These are phyloP conservation scores for Mya arenaria DNA, from an alignment of 1,140 invertebrate species.

Conservation along the genomic window DNA sequence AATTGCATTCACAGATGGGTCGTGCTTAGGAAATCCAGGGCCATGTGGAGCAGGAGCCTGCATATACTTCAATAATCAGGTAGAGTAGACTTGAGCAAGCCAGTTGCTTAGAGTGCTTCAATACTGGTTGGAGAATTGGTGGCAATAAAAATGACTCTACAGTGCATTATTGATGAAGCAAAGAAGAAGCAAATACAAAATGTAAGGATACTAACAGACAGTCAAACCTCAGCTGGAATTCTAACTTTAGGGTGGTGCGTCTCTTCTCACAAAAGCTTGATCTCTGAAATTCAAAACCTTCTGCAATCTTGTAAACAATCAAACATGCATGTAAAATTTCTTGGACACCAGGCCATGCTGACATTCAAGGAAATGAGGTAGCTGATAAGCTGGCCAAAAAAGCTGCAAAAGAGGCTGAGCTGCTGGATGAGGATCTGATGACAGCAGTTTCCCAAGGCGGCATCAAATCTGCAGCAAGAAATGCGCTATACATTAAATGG, in stretches of 20 bases:
- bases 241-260: not conserved
- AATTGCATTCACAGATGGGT: constrained; percentile 26
- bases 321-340: too few species aligned
- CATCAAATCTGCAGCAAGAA: not conserved
- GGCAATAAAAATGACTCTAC: constrained; percentile 7
- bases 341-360: not conserved
- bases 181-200: not conserved
- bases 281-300: too few species aligned
- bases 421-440: not conserved
- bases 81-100: not conserved
- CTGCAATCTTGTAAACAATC: not conserved
- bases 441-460: not conserved
- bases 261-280: too few species aligned
- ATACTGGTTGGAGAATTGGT: constrained; percentile 26
- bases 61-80: not conserved
- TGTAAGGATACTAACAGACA: not conserved
- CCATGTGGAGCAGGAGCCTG: constrained; percentile 21
- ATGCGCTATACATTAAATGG: not conserved
- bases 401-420: not conserved
- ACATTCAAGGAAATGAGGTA: not conserved
- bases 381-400: not conserved
- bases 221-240: constrained; percentile 8
- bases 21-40: constrained; percentile 21
- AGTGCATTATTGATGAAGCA: not conserved
- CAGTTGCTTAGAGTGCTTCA: constrained; percentile 18